Evolutionary conservation across 2,113 vertebrate genomes (phyloP).

Genomic region (Ascaphus truei): DNA sequence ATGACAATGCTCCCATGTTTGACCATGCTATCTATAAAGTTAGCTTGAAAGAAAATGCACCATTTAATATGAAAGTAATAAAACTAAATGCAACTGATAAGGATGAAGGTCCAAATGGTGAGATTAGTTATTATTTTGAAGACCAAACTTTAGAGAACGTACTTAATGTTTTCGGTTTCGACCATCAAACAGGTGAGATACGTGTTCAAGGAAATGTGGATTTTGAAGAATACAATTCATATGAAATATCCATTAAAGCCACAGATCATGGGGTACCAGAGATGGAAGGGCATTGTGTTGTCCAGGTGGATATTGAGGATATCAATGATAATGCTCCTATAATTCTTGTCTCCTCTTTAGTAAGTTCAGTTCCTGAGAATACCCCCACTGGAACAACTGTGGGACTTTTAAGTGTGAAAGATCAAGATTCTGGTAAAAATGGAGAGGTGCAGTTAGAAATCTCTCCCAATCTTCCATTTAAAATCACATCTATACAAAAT

Average conservation of each 20-base stretch:
- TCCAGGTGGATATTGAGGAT: slow-evolving; percentile 66
- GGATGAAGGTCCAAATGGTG: slow-evolving; percentile 41
- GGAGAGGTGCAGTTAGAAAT: slow-evolving; percentile 65
- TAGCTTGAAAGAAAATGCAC: slow-evolving; percentile 13
- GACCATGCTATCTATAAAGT: slow-evolving; percentile 34
- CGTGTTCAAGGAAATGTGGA: slow-evolving; percentile 66
- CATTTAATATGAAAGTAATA: slow-evolving; percentile 11
- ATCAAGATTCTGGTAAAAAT: slow-evolving; percentile 72
- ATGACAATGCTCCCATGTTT: slow-evolving; percentile 51
- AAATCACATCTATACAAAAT: slow-evolving; percentile 56
- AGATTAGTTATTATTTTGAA: slow-evolving; percentile 61
- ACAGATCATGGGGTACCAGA: slow-evolving; percentile 71
- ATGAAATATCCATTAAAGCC: slow-evolving; percentile 76
- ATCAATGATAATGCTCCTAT: slow-evolving; percentile 68
- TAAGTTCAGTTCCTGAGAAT: slow-evolving; percentile 68
- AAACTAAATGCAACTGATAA: slow-evolving; percentile 36
- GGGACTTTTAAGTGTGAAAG: slow-evolving; percentile 71
- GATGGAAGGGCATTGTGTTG: slow-evolving; percentile 74
- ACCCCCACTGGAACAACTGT: slow-evolving; percentile 66
- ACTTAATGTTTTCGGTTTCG: slow-evolving; percentile 62
- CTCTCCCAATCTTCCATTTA: slow-evolving; percentile 46
- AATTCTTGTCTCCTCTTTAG: slow-evolving; percentile 63
- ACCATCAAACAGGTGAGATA: slow-evolving; percentile 64
- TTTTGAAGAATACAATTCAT: slow-evolving; percentile 67
- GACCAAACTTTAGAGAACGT: slow-evolving; percentile 63